Evolutionary conservation across 2,888 invertebrate species (phyloP), one percentile per base, ranked within the genome.

Genomic region (Altica lythri): DNA sequence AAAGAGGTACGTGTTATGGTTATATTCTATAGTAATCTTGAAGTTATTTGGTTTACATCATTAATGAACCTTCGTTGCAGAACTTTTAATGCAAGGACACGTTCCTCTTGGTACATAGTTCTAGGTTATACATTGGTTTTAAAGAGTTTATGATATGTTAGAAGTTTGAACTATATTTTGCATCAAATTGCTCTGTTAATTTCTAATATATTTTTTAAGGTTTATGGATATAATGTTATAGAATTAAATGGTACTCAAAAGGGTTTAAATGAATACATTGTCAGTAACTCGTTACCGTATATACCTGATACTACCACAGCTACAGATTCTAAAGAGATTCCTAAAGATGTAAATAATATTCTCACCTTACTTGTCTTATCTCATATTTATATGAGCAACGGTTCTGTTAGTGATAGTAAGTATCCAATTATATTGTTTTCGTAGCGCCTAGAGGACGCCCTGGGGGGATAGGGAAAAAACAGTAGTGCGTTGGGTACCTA

Each of bases 341-440:
- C 62, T 18, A 53, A 62, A 48, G 67, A 69, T 64, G 49, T 53
- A 32, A 43, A 64, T 17, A 68, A 64, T 58, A 59, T 71, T 13
- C 47, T 71, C 10, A 44, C 67, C 16, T 52, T 71, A 50, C 59
- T 71, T 9, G 59, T 69, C 55, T 57, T 71, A 43, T 61, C 63
- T 10, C 71, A 71, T 52, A 65, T 71, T 51, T 68, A 65, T 50
- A 71, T 71, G 71, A 61, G 64, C 0, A 62, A 64, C 35, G 55
- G 55, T 48, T 25, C 37, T 22, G 66, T 67, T n/a, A 50, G 60
- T 42, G 70, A 71, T 50, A 61, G 71, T 71, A 62, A 61, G 59
- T 56, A 16, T 32, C 32, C 25, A 32, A 17, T 30, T 18, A 34
- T 17, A 19, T 38, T 29, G 14, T 48, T 32, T 8, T 35, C 22